Percentiles rank a stretch among this genome's conserved stretches.
Evolutionary conservation across 2,113 vertebrate genomes (phyloP).

Genomic region (Menura novaehollandiae): DNA sequence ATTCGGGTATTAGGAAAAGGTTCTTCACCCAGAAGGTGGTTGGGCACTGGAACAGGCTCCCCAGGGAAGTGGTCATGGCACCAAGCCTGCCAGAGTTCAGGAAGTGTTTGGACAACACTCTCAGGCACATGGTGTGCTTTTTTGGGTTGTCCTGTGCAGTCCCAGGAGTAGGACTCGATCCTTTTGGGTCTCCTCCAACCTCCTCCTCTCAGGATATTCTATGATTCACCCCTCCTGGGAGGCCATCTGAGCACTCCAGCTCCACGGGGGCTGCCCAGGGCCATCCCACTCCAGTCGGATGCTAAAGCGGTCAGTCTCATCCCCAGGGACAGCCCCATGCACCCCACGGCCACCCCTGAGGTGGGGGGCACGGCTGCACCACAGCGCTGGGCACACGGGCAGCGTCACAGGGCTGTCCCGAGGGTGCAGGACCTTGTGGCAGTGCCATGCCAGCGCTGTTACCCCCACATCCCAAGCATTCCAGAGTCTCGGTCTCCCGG

Average conservation of each 20-base stretch:
- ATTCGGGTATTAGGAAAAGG: background rate
- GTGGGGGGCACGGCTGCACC: background rate
- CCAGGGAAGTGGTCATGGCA: background rate
- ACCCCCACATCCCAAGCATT: too few relatives aligned
- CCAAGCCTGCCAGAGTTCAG: background rate
- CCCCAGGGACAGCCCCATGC: background rate
- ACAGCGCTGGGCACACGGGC: background rate
- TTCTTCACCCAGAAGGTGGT: background rate
- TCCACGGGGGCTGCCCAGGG: background rate
- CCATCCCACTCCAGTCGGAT: background rate
- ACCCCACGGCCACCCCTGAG: rapidly evolving
- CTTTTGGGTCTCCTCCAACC: background rate
- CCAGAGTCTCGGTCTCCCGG: background rate
- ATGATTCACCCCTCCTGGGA: background rate
- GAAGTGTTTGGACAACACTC: background rate
- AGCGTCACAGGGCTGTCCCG: background rate
- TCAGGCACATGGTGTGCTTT: background rate
- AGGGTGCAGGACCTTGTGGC: rapidly evolving
- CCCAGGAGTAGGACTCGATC: background rate
- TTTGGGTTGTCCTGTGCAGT: background rate
- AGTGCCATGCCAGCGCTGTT: background rate
- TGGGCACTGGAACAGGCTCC: background rate
- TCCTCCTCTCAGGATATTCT: background rate
- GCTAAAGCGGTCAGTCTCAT: background rate
- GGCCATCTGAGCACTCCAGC: background rate